A percentile compares a stretch with the other conserved stretches of the same genome.
These are phyloP conservation scores for Bungarus multicinctus DNA, from an alignment of 2,113 vertebrate genomes.

Conservation along the genomic window DNA sequence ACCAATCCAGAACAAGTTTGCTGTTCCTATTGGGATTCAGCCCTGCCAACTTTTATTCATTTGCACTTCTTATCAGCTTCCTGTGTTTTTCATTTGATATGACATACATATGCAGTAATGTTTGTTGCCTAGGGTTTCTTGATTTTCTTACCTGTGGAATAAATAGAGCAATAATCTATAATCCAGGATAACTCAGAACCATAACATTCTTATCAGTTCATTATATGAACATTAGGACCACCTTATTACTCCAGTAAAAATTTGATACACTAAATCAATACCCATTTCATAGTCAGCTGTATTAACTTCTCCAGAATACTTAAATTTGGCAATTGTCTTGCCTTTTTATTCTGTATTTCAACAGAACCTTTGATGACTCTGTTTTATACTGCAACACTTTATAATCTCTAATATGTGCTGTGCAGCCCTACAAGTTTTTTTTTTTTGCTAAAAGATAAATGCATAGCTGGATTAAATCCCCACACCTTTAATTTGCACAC, in stretches of 20 bases:
- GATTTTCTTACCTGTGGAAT: conserved; percentile 17
- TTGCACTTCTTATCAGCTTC: conserved; percentile 3
- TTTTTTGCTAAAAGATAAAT: background rate
- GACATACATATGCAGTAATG: background rate
- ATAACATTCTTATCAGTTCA: conserved; percentile 26
- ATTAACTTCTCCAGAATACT: background rate
- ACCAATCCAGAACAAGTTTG: conserved; percentile 26
- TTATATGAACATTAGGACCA: conserved; percentile 6
- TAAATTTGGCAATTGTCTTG: background rate
- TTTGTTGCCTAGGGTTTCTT: background rate
- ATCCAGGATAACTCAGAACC: conserved; percentile 30
- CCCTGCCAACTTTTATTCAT: conserved; percentile 23
- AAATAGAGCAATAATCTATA: conserved; percentile 25
- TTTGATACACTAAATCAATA: background rate
- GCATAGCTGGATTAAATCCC: background rate
- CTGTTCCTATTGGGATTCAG: background rate
- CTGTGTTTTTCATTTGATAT: conserved; percentile 17
- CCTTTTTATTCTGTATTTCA: background rate
- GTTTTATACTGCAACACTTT: background rate
- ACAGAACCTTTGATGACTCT: background rate
- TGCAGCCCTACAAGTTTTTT: background rate
- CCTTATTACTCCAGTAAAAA: background rate
- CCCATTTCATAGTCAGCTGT: background rate
- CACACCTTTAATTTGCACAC: background rate
- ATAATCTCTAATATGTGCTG: background rate